phyloP scores from a whole-genome alignment of 1,140 invertebrate species.

The Pristionchus pacificus region DNA sequence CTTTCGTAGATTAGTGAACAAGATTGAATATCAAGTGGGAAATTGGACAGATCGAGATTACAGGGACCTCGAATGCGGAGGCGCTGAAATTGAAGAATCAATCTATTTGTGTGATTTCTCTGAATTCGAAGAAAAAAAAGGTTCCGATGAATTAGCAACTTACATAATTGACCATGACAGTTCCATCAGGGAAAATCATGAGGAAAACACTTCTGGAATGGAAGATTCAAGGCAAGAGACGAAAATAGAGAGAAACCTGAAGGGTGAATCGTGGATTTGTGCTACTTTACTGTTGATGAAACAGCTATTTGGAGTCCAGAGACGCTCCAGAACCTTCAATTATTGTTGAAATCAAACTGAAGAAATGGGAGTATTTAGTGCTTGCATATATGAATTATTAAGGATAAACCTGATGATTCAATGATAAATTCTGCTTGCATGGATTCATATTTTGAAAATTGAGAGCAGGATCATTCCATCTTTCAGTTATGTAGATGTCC shows the following conservation, averaged over 20 bases:
- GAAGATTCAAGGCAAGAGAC: background rate
- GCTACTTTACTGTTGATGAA: slow-evolving; percentile 56
- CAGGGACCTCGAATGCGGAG: slow-evolving; percentile 56
- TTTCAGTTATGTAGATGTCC: slow-evolving; percentile 57
- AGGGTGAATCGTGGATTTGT: slow-evolving; percentile 54
- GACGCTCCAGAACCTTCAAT: background rate
- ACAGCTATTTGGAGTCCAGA: slow-evolving; percentile 50
- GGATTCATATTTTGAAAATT: slow-evolving; percentile 53
- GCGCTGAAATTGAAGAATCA: no score
- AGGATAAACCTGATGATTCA: slow-evolving; percentile 38
- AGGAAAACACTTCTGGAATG: slow-evolving; percentile 52
- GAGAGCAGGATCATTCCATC: slow-evolving; percentile 43
- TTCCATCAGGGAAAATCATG: slow-evolving; percentile 56
- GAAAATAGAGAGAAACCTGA: slow-evolving; percentile 41
- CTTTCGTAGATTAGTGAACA: slow-evolving; percentile 56
- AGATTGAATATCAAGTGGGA: slow-evolving; percentile 52
- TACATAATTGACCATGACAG: slow-evolving; percentile 54
- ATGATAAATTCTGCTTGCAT: slow-evolving; percentile 54
- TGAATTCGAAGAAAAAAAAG: no score
- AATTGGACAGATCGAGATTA: slow-evolving; percentile 45
- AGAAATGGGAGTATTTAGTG: background rate
- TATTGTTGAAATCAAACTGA: background rate
- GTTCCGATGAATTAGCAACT: background rate
- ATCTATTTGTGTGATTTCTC: no score
- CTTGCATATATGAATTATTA: background rate